These are phyloP conservation scores for Trididemnum nubilum DNA, from an alignment of 23 tunicate species.

Conservation along the genomic window DNA sequence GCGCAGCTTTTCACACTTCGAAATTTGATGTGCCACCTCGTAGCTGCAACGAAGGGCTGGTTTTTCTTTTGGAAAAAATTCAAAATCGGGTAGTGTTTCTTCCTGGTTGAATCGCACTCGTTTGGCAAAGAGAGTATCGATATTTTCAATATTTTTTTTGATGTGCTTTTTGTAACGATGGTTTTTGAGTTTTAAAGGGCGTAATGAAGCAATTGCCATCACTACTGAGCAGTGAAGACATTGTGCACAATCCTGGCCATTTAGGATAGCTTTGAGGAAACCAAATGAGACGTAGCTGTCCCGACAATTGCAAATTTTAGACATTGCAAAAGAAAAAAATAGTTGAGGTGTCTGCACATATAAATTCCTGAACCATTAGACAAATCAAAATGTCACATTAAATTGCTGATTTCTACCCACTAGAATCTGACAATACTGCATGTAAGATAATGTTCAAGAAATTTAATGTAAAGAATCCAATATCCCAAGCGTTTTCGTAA, in stretches of 20 bases:
- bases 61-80: constrained; percentile 32
- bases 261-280: constrained; percentile 27
- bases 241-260: constrained; percentile 34
- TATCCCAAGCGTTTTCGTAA: too few relatives aligned
- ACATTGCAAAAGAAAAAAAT: constrained; percentile 7
- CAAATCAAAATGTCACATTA: too few relatives aligned
- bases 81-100: constrained; percentile 27
- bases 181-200: constrained; percentile 31
- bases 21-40: constrained; percentile 36
- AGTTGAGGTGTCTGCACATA: background rate
- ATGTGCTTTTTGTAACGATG: constrained; percentile 36
- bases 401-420: too few relatives aligned
- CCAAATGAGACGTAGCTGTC: constrained; percentile 31
- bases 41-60: constrained; percentile 39
- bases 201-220: constrained; percentile 46
- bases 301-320: constrained; percentile 21
- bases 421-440: too few relatives aligned
- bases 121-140: constrained; percentile 36
- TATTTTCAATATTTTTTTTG: constrained; percentile 12
- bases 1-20: constrained; percentile 37
- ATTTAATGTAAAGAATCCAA: too few relatives aligned
- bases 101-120: constrained; percentile 45
- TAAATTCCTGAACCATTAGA: background rate
- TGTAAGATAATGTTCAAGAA: too few relatives aligned
- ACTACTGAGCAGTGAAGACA: constrained; percentile 41